phyloP scores from a whole-genome alignment of 92 coral and sea anemone genomes.

The Diadumene lineata region DNA sequence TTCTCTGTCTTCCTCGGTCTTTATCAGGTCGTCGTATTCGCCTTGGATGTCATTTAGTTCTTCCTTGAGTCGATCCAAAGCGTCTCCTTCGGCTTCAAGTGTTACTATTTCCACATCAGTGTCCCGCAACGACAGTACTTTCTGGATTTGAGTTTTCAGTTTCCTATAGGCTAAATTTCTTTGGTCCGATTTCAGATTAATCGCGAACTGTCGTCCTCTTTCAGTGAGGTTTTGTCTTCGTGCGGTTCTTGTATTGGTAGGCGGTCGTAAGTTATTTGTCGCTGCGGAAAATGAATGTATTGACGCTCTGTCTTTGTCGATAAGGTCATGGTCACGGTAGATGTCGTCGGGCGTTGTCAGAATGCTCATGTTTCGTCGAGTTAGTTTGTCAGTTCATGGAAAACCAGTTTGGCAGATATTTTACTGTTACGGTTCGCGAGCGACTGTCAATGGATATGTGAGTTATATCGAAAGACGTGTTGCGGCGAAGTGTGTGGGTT shows the following conservation, averaged over 20 bases:
- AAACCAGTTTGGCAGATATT: too few species aligned
- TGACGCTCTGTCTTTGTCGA: too few species aligned
- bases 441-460: too few species aligned
- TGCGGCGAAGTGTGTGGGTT: too few species aligned
- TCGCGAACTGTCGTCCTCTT: conserved; percentile 21
- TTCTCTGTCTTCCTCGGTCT: conserved; percentile 29
- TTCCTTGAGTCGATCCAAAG: conserved; percentile 31
- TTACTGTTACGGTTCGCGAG: too few species aligned
- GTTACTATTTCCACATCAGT: conserved; percentile 12
- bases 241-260: background rate
- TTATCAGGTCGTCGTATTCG: conserved; percentile 26
- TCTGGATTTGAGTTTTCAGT: conserved; percentile 29
- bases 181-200: conserved; percentile 5
- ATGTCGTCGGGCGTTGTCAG: too few species aligned
- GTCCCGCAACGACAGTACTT: conserved; percentile 18
- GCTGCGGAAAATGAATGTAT: too few species aligned
- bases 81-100: conserved; percentile 37
- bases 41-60: conserved; percentile 15
- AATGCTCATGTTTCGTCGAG: too few species aligned
- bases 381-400: too few species aligned
- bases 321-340: too few species aligned
- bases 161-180: conserved; percentile 23
- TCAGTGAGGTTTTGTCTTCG: conserved; percentile 36
- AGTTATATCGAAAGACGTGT: too few species aligned
- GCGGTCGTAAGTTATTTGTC: too few species aligned